Evolutionary conservation across 2,888 invertebrate species (phyloP).

Genomic region (Chrysolina haemoptera): DNA sequence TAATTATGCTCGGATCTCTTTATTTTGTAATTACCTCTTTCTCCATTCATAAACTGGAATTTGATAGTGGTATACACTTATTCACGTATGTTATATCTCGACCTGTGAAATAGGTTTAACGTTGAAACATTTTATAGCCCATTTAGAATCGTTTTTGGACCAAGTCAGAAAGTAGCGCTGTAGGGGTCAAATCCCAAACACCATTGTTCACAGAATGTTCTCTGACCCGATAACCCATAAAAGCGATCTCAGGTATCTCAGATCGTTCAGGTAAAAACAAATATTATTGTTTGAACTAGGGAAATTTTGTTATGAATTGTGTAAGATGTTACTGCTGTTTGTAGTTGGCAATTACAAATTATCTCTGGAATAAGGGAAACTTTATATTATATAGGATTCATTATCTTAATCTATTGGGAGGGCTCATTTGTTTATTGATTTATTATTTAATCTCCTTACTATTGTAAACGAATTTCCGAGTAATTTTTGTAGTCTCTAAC

Average conservation of each 20-base stretch:
- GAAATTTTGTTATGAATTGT: neutral
- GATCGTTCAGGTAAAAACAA: constrained; percentile 19
- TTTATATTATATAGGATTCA: neutral
- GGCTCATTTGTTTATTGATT: neutral
- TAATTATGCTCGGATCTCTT: no score
- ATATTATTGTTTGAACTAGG: constrained; percentile 4
- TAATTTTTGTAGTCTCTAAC: no score
- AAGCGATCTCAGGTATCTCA: constrained; percentile 51
- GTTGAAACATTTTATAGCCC: constrained; percentile 5
- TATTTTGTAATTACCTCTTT: no score
- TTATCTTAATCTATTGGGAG: no score
- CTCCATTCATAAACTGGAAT: neutral
- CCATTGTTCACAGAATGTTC: constrained; percentile 36
- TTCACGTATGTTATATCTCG: neutral
- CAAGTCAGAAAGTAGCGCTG: constrained; percentile 48
- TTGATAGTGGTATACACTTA: neutral
- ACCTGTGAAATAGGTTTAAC: neutral
- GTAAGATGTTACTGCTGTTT: neutral
- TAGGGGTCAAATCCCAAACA: constrained; percentile 48
- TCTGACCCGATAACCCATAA: constrained; percentile 63
- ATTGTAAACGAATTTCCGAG: no score
- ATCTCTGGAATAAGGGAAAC: neutral
- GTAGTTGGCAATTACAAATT: neutral
- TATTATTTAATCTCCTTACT: no score
- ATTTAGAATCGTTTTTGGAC: constrained; percentile 34